Evolutionary conservation across 2,797 vertebrate genomes (phyloP).

Genomic region (Basileuterus tristriatus): DNA sequence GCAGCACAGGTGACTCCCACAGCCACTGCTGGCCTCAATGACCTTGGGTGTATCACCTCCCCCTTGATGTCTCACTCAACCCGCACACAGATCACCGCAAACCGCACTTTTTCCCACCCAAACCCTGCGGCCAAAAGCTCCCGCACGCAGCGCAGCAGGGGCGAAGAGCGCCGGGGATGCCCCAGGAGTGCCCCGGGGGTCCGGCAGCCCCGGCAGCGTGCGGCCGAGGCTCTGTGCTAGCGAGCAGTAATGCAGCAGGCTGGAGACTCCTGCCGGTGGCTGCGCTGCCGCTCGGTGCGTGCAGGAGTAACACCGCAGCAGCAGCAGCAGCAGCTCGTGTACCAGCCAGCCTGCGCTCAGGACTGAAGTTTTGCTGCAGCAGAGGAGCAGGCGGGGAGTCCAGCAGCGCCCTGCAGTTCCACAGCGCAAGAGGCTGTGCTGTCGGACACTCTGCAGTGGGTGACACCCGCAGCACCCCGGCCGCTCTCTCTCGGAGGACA

Average conservation of each 20-base stretch:
- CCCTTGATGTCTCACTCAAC: accelerated
- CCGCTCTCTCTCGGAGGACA: background rate
- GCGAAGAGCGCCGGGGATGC: background rate
- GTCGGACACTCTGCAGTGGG: background rate
- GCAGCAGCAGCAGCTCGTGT: constrained; percentile 34
- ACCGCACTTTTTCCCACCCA: background rate
- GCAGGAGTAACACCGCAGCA: background rate
- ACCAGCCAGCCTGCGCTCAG: background rate
- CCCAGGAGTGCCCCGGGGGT: background rate
- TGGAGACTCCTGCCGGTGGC: constrained; percentile 28
- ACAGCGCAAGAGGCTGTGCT: background rate
- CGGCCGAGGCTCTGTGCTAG: background rate
- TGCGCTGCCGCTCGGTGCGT: background rate
- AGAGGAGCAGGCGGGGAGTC: constrained; percentile 7
- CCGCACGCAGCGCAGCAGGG: background rate
- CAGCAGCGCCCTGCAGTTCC: background rate
- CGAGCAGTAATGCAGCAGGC: constrained; percentile 49
- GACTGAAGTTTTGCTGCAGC: constrained; percentile 50
- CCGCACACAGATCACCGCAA: background rate
- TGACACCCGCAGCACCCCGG: background rate
- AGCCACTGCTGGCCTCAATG: background rate
- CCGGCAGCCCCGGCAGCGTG: background rate
- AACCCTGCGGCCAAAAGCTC: background rate
- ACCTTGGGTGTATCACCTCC: constrained; percentile 22
- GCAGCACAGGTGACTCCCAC: background rate